Conservation (phyloP, 2,113 vertebrate species). For the Hemiprocne comata region DNA sequence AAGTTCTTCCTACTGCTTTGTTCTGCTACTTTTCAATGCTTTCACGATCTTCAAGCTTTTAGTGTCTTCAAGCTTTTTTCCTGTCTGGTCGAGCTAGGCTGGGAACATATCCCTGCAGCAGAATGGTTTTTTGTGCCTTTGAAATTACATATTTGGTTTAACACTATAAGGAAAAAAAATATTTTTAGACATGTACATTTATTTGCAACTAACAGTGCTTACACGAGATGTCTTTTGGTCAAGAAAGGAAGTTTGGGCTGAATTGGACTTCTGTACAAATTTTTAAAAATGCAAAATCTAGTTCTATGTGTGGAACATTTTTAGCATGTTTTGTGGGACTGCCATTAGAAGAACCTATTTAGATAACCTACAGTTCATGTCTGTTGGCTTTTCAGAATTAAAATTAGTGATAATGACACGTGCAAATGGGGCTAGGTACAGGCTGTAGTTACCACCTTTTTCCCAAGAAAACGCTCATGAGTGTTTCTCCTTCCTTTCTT, state of each 20-base stretch:
- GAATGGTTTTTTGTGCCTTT: neutral
- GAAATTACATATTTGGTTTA: neutral
- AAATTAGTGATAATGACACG: neutral
- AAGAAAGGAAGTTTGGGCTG: neutral
- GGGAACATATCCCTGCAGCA: neutral
- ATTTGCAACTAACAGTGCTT: neutral
- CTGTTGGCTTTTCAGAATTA: neutral
- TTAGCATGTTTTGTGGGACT: neutral
- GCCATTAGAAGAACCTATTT: neutral
- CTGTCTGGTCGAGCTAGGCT: neutral
- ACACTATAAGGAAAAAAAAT: neutral
- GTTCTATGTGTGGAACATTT: neutral
- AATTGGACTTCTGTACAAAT: neutral
- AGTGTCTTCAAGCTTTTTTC: neutral
- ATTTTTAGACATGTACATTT: neutral
- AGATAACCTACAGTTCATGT: neutral
- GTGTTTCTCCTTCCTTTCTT: neutral
- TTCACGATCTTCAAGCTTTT: neutral
- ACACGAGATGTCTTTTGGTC: neutral
- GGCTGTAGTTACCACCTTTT: neutral
- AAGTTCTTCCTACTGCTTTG: neutral
- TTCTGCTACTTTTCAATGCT: neutral
- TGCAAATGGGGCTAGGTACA: neutral
- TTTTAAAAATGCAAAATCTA: neutral
- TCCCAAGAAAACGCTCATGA: neutral